Base-by-base conservation (phyloP, 30 jellyfish, hydroid and myxozoan genomes). In the Pelagia noctiluca region DNA sequence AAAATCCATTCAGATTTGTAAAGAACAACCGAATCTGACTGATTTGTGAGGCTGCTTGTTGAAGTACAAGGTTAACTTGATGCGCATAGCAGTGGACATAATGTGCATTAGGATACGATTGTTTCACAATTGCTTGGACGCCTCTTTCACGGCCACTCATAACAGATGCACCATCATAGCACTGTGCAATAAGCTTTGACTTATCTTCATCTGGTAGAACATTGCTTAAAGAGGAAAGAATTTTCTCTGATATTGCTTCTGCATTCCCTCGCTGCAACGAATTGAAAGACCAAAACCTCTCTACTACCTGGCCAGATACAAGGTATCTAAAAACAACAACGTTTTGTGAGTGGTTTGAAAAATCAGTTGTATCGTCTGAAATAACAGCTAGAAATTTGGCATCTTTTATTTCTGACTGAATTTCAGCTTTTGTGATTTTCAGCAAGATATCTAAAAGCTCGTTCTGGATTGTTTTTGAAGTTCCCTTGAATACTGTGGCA, bases 331-430 rank as follows among this genome's bases (percentile, higher is more conserved):
- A 82, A 36, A 67, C 85, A 50, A 82, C 84, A 68, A 85, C 89
- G 75, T 85, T 73, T 63, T 85, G 90, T 19, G 67, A 75, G 37
- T 60, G 60, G 32, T 50, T 57, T 31, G 82, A 49, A 36, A 84
- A 83, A 74, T 73, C 95, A 23, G 95, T 84, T 23, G 95, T 71
- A 66, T 66, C 75, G 69, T 82, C 92, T n/a, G 92, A 50, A 4
- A 82, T 82, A 33, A 72, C 82, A 18, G 95, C 89, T 29, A 85
- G 32, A 66, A 48, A 85, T 24, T 73, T 48, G 24, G 70, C 42
- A 25, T 73, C 83, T 29, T 29, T 42, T 32, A 85, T 66, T 54
- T 85, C 84, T 18, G 21, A 47, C 22, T 74, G 37, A 63, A 61
- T 84, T 10, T 13, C 37, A 3, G 35, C 73, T 24, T 50, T 33